Evolutionary conservation across 2,797 vertebrate species (phyloP).

Genomic region (Masticophis lateralis): DNA sequence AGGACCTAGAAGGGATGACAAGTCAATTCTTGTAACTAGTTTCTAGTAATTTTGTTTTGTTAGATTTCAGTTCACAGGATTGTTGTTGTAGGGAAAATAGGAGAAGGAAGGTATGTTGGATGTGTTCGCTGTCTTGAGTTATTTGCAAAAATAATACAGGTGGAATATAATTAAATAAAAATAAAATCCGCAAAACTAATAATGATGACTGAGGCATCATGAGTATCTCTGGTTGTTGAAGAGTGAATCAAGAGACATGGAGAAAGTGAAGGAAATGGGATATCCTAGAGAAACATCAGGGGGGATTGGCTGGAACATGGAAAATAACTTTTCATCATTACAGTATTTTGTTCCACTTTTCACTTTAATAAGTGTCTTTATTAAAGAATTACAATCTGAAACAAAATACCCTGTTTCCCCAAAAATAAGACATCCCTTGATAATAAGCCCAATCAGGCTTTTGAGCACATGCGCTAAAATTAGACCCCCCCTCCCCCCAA

Average conservation of each 20-base stretch:
- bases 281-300: not conserved
- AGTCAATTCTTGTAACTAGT: not conserved
- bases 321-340: not conserved
- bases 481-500: no score
- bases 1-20: not conserved
- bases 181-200: not conserved
- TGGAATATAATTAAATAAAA: not conserved
- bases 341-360: not conserved
- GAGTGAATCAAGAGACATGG: not conserved
- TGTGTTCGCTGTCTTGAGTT: not conserved
- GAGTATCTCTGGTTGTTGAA: not conserved
- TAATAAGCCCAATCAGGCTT: no score
- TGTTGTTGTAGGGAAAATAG: not conserved
- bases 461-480: no score
- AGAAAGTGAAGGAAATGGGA: not conserved
- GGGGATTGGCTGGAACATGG: not conserved
- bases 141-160: not conserved
- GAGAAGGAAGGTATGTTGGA: not conserved
- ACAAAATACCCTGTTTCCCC: not conserved
- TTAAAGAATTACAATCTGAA: not conserved
- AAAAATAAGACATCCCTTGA: no score
- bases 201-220: not conserved
- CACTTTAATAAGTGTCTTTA: not conserved
- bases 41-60: not conserved
- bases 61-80: not conserved